Conservation (phyloP, 2,888 invertebrate species). For the Phalangium opilio region DNA sequence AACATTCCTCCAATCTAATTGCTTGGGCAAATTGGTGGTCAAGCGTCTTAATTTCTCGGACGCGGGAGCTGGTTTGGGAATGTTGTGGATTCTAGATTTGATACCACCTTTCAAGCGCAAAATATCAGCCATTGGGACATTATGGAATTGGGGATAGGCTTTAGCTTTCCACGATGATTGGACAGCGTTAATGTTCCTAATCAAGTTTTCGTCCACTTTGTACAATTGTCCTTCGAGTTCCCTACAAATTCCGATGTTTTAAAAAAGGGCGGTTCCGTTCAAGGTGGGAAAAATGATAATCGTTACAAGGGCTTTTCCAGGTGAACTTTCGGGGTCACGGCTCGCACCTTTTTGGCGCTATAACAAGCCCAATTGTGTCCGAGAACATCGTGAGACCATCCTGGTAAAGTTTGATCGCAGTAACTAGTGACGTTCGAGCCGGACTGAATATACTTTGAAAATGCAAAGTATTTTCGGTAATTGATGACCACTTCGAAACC, state of each 20-base stretch:
- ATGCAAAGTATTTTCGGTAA: slow-evolving; percentile 36
- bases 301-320: slow-evolving; percentile 4
- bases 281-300: no score
- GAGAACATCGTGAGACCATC: slow-evolving; percentile 35
- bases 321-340: slow-evolving; percentile 7
- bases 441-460: slow-evolving; percentile 30
- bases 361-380: slow-evolving; percentile 35
- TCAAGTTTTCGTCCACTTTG: slow-evolving; percentile 23
- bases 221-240: background rate
- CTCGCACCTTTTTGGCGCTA: slow-evolving; percentile 24
- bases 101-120: slow-evolving; percentile 31
- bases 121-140: slow-evolving; percentile 28
- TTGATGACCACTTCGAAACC: slow-evolving; percentile 36
- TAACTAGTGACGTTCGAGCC: slow-evolving; percentile 26
- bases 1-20: slow-evolving; percentile 30
- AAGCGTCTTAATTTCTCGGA: slow-evolving; percentile 14
- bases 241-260: background rate
- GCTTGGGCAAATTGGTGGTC: slow-evolving; percentile 22
- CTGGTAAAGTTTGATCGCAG: slow-evolving; percentile 32
- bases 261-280: no score
- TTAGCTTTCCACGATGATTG: slow-evolving; percentile 34
- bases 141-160: slow-evolving; percentile 30
- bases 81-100: slow-evolving; percentile 15
- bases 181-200: slow-evolving; percentile 29
- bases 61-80: slow-evolving; percentile 20